Conservation (phyloP, 2,113 vertebrate species). For the Gadus chalcogrammus region DNA sequence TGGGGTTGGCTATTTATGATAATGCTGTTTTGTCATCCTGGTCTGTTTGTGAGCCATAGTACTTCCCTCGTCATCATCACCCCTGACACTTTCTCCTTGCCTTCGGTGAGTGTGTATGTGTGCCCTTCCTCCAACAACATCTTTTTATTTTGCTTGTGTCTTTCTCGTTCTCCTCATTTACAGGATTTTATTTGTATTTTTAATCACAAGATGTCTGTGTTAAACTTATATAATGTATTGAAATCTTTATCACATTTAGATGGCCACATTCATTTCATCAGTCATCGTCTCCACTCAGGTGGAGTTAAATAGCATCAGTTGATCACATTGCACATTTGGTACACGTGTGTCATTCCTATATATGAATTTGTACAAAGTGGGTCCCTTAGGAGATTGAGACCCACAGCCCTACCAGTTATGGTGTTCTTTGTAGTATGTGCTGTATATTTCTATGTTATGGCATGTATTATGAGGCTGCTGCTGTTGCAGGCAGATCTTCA, state of each 20-base stretch:
- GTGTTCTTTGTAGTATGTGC: slow-evolving; percentile 54
- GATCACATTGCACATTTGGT: slow-evolving; percentile 56
- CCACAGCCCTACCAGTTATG: slow-evolving; percentile 43
- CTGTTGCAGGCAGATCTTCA: slow-evolving; percentile 6
- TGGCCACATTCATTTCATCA: slow-evolving; percentile 51
- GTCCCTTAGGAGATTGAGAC: slow-evolving; percentile 55
- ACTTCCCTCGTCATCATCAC: not conserved
- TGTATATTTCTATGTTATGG: slow-evolving; percentile 53
- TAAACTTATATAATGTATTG: not conserved
- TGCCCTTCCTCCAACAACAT: not conserved
- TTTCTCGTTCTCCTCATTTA: slow-evolving; percentile 14
- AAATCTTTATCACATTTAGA: slow-evolving; percentile 24
- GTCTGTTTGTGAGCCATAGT: not conserved
- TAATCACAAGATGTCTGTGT: slow-evolving; percentile 1
- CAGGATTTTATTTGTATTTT: slow-evolving; percentile 13
- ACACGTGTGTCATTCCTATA: slow-evolving; percentile 38
- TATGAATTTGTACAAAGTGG: slow-evolving; percentile 48
- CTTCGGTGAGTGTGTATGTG: not conserved
- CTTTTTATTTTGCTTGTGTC: slow-evolving; percentile 13
- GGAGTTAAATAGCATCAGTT: slow-evolving; percentile 72
- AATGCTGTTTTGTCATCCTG: slow-evolving; percentile 9
- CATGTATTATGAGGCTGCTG: slow-evolving; percentile 55
- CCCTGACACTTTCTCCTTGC: not conserved
- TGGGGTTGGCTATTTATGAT: no score
- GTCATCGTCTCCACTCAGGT: slow-evolving; percentile 58